Percentiles rank a stretch among this genome's conserved stretches.
These are phyloP conservation scores for Pardalotus punctatus DNA, from an alignment of 2,113 vertebrate species.

Conservation along the genomic window DNA sequence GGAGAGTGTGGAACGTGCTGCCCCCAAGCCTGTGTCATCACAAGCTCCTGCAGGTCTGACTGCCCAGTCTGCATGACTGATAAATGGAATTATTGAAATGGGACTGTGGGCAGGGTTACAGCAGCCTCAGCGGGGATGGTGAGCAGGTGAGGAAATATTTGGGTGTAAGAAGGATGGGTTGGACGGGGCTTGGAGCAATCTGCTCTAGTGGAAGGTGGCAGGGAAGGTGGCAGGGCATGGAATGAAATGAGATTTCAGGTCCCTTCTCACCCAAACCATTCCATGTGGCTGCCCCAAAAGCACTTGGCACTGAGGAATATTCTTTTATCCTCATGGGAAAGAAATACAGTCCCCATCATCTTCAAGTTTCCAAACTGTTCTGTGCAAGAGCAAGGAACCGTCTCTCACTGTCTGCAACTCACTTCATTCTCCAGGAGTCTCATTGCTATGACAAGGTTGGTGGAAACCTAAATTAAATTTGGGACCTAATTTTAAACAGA, in stretches of 20 bases:
- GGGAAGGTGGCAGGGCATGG: background rate
- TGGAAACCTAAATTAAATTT: conserved; percentile 69
- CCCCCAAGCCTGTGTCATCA: background rate
- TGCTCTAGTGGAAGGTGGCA: background rate
- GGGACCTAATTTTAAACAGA: conserved; percentile 68
- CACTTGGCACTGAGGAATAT: rapidly evolving
- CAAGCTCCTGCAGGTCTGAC: background rate
- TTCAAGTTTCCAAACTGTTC: background rate
- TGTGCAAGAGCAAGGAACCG: background rate
- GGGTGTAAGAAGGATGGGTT: background rate
- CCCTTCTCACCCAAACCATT: background rate
- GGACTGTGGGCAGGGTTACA: background rate
- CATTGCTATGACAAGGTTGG: conserved; percentile 16
- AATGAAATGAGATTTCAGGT: background rate
- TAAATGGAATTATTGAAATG: background rate
- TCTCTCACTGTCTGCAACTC: background rate
- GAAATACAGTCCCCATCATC: background rate
- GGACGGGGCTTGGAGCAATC: background rate
- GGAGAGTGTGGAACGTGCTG: background rate
- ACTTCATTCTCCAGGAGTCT: background rate
- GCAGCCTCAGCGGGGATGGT: background rate
- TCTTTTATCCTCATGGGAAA: background rate
- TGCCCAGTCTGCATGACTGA: rapidly evolving
- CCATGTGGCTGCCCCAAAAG: background rate
- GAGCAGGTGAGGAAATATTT: background rate